Evolutionary conservation across 2,113 vertebrate species (phyloP).

Genomic region (Sceloporus tristichus): DNA sequence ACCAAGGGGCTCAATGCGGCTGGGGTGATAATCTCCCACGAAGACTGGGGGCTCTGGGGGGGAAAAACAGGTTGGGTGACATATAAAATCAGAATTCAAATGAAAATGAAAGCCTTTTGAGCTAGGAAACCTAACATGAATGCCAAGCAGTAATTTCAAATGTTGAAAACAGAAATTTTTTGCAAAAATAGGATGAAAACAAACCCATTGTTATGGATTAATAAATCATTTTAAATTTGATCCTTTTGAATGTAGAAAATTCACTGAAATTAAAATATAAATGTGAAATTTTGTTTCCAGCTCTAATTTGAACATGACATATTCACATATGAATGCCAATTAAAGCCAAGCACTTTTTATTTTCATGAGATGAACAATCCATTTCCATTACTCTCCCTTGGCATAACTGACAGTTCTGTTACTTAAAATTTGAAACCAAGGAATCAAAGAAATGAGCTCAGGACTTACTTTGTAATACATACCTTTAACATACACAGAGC

Average conservation of each 20-base stretch:
- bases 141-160: neutral
- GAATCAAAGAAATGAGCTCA: neutral
- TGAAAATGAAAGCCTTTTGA: neutral
- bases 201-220: neutral
- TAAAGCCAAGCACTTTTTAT: neutral
- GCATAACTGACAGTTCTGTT: neutral
- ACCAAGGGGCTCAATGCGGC: conserved; percentile 90
- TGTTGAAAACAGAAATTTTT: neutral
- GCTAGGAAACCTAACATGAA: neutral
- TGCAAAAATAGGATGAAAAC: neutral
- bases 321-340: neutral
- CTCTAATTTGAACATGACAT: conserved; percentile 25
- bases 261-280: neutral
- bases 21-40: conserved; percentile 88
- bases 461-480: conserved; percentile 31
- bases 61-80: conserved; percentile 5
- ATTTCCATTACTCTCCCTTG: neutral
- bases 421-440: conserved; percentile 8
- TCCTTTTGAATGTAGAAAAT: neutral
- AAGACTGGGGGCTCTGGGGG: conserved; percentile 93
- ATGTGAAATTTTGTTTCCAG: neutral
- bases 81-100: neutral
- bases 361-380: conserved; percentile 4
- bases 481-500: conserved; percentile 96
- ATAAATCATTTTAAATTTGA: neutral